A percentile compares a stretch with the other conserved stretches of the same genome.
Conservation (phyloP, 2,888 invertebrate genomes). For the Ceriagrion tenellum region DNA sequence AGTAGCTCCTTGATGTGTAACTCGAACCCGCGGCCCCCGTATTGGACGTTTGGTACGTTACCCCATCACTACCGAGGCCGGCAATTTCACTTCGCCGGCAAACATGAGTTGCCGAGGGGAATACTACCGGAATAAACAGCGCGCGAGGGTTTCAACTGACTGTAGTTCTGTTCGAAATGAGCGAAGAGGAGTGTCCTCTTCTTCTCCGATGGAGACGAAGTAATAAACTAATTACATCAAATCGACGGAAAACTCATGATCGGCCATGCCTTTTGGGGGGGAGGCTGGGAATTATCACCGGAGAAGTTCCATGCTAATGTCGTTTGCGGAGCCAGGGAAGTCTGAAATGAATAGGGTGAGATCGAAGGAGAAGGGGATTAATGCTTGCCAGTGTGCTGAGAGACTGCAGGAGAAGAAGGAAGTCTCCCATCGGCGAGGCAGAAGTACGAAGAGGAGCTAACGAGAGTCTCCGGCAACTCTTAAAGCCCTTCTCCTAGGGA, state of each 20-base stretch:
- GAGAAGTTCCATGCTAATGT: conserved; percentile 16
- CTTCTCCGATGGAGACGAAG: not conserved
- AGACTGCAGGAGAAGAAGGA: not conserved
- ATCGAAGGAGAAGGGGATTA: not conserved
- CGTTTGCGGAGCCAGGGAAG: not conserved
- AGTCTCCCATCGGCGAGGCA: not conserved
- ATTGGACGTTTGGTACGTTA: too few species aligned
- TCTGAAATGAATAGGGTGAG: not conserved
- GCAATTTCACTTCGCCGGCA: too few species aligned
- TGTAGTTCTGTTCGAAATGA: not conserved
- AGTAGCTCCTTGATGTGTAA: too few species aligned
- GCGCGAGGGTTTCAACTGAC: too few species aligned
- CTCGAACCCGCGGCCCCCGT: too few species aligned
- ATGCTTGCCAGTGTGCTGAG: not conserved
- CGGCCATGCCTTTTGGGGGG: not conserved
- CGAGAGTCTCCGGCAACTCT: too few species aligned
- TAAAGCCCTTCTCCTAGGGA: too few species aligned
- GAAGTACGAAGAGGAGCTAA: too few species aligned
- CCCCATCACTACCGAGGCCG: too few species aligned
- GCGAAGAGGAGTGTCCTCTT: not conserved
- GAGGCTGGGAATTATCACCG: not conserved
- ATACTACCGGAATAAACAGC: too few species aligned
- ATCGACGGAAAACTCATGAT: not conserved
- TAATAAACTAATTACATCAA: not conserved
- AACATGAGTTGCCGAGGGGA: too few species aligned